Conservation (phyloP, 2,888 invertebrate genomes). For the Drosophila neotestacea region DNA sequence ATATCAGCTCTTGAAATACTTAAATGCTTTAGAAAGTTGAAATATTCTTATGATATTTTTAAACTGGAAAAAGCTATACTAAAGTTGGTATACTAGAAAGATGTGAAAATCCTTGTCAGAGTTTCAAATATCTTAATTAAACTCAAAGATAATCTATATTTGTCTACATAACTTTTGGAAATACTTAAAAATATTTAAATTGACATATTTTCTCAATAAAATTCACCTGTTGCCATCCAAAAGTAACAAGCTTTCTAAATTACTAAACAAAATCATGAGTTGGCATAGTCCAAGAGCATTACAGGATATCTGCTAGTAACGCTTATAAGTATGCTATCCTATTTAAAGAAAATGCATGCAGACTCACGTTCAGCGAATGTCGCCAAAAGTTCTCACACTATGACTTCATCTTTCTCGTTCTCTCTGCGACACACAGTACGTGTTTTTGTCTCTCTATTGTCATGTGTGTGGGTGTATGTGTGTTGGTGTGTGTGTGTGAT, state of each 20-base stretch:
- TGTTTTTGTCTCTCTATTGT: conserved; percentile 26
- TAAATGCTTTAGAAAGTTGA: background rate
- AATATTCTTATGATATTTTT: background rate
- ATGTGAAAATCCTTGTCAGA: too few relatives aligned
- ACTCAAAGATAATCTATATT: too few relatives aligned
- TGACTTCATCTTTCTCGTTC: background rate
- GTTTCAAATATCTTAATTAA: too few relatives aligned
- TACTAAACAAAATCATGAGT: too few relatives aligned
- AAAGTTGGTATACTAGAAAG: too few relatives aligned
- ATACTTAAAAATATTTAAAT: too few relatives aligned
- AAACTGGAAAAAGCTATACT: background rate
- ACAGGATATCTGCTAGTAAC: conserved; percentile 13
- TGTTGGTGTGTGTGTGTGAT: conserved; percentile 14
- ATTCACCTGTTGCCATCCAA: too few relatives aligned
- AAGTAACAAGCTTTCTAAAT: too few relatives aligned
- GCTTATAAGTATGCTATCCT: background rate
- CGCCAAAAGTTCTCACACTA: background rate
- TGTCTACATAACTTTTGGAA: too few relatives aligned
- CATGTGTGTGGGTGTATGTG: conserved; percentile 2
- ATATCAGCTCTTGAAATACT: background rate
- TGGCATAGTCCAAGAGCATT: background rate
- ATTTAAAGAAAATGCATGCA: conserved; percentile 10
- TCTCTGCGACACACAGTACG: conserved; percentile 1
- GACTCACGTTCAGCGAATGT: conserved; percentile 21
- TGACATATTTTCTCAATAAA: too few relatives aligned